These are phyloP conservation scores for Myrmecobius fasciatus DNA, from an alignment of 2,113 vertebrate species.

Conservation along the genomic window DNA sequence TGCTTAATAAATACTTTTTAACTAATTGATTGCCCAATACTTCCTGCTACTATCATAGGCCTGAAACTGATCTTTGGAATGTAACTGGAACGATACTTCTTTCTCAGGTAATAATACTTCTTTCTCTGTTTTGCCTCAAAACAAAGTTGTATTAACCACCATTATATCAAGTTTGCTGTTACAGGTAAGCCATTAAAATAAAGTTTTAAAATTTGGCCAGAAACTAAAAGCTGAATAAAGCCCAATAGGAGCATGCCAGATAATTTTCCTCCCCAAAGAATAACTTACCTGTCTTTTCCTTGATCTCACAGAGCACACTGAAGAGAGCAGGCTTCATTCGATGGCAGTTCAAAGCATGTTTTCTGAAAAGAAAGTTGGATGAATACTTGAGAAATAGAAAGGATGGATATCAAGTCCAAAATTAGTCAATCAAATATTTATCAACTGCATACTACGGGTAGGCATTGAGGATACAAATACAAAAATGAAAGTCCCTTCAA, in stretches of 20 bases:
- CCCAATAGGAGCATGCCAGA: background rate
- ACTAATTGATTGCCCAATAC: background rate
- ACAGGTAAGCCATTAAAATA: background rate
- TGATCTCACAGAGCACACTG: constrained; percentile 95
- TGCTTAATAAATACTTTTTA: background rate
- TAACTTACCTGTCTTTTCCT: constrained; percentile 92
- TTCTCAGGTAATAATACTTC: background rate
- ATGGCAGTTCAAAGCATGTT: constrained; percentile 94
- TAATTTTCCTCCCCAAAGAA: background rate
- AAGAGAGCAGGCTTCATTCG: constrained; percentile 95
- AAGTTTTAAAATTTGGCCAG: background rate
- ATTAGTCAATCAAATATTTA: background rate
- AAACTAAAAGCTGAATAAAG: accelerated
- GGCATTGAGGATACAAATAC: background rate
- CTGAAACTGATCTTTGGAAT: background rate
- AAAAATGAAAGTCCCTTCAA: background rate
- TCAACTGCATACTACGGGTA: background rate
- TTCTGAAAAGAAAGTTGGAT: constrained; percentile 81
- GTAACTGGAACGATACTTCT: background rate
- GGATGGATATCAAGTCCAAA: background rate
- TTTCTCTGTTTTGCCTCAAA: background rate
- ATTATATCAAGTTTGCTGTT: background rate
- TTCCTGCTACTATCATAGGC: background rate
- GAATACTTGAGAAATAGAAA: background rate
- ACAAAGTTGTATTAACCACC: background rate